phyloP scores from a whole-genome alignment of 2,797 vertebrate genomes.

The Melanitta fusca region DNA sequence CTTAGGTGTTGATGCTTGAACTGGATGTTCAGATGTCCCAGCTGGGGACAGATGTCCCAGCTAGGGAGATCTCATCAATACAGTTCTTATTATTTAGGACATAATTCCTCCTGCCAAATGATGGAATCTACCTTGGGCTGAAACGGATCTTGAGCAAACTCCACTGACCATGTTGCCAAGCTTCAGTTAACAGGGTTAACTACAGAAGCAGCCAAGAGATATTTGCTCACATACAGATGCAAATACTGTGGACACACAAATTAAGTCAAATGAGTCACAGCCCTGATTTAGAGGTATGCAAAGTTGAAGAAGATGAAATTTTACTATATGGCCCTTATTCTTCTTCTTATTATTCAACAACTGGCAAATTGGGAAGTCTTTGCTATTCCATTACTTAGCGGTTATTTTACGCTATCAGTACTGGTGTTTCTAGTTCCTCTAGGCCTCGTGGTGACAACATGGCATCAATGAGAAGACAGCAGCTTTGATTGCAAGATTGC shows the following conservation, averaged over 20 bases:
- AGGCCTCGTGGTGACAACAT: not conserved
- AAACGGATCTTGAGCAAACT: not conserved
- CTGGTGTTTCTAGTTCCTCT: not conserved
- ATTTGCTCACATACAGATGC: not conserved
- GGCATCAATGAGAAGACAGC: not conserved
- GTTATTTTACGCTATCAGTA: fast-evolving
- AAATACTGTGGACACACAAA: not conserved
- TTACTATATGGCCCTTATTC: not conserved
- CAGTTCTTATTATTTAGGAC: not conserved
- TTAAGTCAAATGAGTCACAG: not conserved
- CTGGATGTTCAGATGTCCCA: not conserved
- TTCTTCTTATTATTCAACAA: not conserved
- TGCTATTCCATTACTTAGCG: not conserved
- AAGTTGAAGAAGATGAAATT: not conserved
- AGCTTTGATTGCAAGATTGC: constrained; percentile 36
- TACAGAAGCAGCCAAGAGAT: not conserved
- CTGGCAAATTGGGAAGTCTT: not conserved
- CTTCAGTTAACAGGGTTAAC: not conserved
- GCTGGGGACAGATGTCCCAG: not conserved
- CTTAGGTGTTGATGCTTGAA: not conserved
- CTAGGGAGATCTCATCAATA: not conserved
- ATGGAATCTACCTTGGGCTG: not conserved
- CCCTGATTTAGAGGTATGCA: not conserved
- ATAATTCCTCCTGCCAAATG: not conserved
- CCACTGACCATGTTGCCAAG: not conserved